These are phyloP conservation scores for Mythimna vitellina DNA, from an alignment of 2,888 invertebrate species.

Conservation along the genomic window DNA sequence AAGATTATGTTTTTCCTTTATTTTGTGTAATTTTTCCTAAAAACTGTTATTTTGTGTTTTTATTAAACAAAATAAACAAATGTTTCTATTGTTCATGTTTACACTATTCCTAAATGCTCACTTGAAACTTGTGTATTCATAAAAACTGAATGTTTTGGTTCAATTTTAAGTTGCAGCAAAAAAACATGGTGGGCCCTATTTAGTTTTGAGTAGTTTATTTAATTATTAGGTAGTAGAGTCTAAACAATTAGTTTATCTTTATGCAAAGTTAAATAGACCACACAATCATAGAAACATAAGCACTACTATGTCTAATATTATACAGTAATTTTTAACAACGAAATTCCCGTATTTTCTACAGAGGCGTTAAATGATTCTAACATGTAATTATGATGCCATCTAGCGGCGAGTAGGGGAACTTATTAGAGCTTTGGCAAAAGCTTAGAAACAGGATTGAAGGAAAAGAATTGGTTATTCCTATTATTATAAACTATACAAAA, in stretches of 20 bases:
- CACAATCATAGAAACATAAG: background rate
- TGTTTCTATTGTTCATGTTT: too few relatives aligned
- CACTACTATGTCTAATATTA: background rate
- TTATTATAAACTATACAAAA: background rate
- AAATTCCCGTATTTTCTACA: background rate
- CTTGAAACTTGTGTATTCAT: too few relatives aligned
- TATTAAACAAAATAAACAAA: too few relatives aligned
- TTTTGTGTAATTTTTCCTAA: too few relatives aligned
- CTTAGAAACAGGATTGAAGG: constrained; percentile 9
- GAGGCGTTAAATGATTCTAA: constrained; percentile 21
- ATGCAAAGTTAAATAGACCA: background rate
- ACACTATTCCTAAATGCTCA: too few relatives aligned
- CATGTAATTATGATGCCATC: constrained; percentile 72
- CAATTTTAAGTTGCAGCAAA: too few relatives aligned
- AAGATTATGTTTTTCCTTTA: too few relatives aligned
- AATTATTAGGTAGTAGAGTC: too few relatives aligned
- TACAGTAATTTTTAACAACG: background rate
- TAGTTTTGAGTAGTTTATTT: too few relatives aligned
- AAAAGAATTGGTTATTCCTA: background rate
- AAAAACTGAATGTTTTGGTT: too few relatives aligned
- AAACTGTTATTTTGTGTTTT: too few relatives aligned
- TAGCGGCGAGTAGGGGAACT: constrained; percentile 78
- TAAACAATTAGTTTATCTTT: background rate
- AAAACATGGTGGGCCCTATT: too few relatives aligned
- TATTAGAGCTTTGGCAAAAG: constrained; percentile 24